phyloP scores from a whole-genome alignment of 2,797 vertebrate genomes.

The Otolemur crassicaudatus region DNA sequence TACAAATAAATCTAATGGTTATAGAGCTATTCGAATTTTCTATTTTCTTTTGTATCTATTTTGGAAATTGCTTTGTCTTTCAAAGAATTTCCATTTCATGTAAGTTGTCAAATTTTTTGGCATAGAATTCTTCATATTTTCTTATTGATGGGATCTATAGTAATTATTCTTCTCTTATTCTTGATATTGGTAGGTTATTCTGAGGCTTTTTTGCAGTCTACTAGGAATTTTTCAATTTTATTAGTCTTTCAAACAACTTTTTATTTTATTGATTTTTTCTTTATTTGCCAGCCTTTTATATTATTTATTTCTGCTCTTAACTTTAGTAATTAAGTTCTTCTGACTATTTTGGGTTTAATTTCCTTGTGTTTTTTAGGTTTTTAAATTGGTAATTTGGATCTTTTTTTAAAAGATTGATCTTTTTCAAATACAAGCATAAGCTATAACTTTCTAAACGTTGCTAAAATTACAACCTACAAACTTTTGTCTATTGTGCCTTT shows the following conservation, averaged over 20 bases:
- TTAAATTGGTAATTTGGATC: neutral
- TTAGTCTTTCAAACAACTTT: neutral
- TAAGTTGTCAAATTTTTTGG: neutral
- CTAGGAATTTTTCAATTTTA: neutral
- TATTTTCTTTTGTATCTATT: neutral
- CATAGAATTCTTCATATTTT: neutral
- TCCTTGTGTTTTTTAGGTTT: neutral
- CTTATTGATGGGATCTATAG: neutral
- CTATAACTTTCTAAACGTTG: neutral
- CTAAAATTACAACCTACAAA: neutral
- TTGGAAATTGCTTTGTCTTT: neutral
- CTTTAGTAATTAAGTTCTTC: neutral
- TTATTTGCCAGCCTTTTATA: neutral
- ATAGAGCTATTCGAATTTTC: neutral
- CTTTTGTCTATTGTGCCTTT: neutral
- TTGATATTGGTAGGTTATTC: neutral
- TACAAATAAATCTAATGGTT: constrained; percentile 8
- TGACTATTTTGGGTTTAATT: neutral
- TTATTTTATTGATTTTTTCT: neutral
- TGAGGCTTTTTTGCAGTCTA: neutral
- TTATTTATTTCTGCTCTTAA: neutral
- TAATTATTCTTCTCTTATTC: neutral
- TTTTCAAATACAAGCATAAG: neutral
- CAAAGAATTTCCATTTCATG: neutral
- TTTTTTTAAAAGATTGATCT: neutral